A percentile compares a stretch with the other conserved stretches of the same genome.
These are phyloP conservation scores for Rhingia rostrata DNA, from an alignment of 2,888 invertebrate genomes.

Conservation along the genomic window DNA sequence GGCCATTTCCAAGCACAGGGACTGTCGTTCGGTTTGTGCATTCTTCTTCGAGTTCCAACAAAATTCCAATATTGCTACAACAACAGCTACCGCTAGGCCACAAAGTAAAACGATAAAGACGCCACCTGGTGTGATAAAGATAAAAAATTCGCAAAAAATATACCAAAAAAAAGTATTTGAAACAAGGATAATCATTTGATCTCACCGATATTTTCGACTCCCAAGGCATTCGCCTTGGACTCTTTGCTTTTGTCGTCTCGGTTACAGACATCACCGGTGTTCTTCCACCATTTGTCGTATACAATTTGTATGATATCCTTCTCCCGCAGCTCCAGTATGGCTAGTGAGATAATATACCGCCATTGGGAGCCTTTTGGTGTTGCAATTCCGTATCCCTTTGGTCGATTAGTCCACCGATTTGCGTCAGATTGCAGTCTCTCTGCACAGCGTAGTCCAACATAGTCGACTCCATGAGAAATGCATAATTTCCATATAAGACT, in stretches of 20 bases:
- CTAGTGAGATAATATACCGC: constrained; percentile 97
- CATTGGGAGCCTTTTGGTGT: constrained; percentile 97
- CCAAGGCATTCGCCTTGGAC: constrained; percentile 95
- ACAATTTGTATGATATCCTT: constrained; percentile 96
- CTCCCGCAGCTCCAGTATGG: constrained; percentile 97
- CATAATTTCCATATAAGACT: constrained; percentile 95
- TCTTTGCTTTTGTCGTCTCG: constrained; percentile 94
- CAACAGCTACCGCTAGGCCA: constrained; percentile 94
- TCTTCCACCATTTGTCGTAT: constrained; percentile 99
- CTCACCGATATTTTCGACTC: constrained; percentile 91
- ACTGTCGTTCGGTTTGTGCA: constrained; percentile 91
- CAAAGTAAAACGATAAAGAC: constrained; percentile 98
- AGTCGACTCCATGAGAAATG: constrained; percentile 98
- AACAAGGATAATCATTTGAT: not conserved
- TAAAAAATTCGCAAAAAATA: too few relatives aligned
- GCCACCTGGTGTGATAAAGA: constrained; percentile 85
- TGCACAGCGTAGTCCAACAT: constrained; percentile 98
- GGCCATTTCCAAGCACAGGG: constrained; percentile 96
- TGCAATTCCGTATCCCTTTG: constrained; percentile 95
- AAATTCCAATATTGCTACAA: constrained; percentile 96
- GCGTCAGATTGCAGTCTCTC: constrained; percentile 97
- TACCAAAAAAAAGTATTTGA: not conserved
- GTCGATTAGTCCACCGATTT: constrained; percentile 90
- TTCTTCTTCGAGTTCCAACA: constrained; percentile 97
- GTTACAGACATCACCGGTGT: constrained; percentile 95